phyloP scores from a whole-genome alignment of 2,888 invertebrate genomes.

The Drosophila barbarae region DNA sequence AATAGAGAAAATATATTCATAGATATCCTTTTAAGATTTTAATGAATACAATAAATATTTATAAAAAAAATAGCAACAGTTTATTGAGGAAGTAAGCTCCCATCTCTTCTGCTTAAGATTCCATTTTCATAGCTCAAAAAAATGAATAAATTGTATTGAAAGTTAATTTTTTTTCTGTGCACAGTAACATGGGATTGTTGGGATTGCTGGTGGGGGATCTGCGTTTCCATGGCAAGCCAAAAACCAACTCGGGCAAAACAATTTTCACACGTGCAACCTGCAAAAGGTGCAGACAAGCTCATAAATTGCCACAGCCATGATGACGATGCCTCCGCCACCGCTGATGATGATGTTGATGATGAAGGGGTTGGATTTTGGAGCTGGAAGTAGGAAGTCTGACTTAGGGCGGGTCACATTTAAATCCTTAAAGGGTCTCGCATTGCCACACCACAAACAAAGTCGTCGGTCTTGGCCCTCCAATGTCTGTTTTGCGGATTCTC shows the following conservation, averaged over 20 bases:
- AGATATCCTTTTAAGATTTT: too few species aligned
- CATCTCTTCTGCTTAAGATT: not conserved
- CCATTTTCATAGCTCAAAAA: not conserved
- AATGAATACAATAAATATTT: too few species aligned
- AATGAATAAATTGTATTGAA: not conserved
- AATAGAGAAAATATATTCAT: too few species aligned
- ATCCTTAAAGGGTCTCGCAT: slow-evolving; percentile 25
- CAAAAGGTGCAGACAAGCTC: slow-evolving; percentile 48
- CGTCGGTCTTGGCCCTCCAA: slow-evolving; percentile 14
- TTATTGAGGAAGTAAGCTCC: not conserved
- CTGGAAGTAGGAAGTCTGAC: not conserved
- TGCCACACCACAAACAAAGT: slow-evolving; percentile 19
- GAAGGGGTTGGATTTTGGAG: not conserved
- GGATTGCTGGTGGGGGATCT: slow-evolving; percentile 3
- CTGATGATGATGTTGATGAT: not conserved
- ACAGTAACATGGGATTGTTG: slow-evolving; percentile 1
- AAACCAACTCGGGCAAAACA: slow-evolving; percentile 43
- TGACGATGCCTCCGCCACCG: slow-evolving; percentile 7
- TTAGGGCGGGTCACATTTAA: slow-evolving; percentile 13
- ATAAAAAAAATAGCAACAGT: too few species aligned
- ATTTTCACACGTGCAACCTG: slow-evolving; percentile 53
- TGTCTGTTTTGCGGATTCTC: slow-evolving; percentile 47
- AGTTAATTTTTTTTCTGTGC: not conserved
- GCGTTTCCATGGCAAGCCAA: slow-evolving; percentile 35
- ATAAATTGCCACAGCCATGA: slow-evolving; percentile 41